Conservation (phyloP, 1,140 invertebrate species). For the Oedothorax gibbosus region DNA sequence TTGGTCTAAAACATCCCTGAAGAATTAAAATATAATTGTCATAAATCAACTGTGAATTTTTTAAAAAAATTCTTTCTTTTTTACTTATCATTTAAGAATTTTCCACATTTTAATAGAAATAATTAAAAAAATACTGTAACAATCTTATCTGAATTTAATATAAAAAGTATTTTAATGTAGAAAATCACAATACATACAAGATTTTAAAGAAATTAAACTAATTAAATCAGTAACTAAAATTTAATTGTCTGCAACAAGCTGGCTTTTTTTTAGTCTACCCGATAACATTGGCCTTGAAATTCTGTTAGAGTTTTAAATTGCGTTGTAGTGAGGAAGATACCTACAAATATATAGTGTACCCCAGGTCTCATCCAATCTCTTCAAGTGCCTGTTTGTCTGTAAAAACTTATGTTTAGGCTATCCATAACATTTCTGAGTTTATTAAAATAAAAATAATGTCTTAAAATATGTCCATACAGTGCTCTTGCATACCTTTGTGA, state of each 20-base stretch:
- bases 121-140: neutral
- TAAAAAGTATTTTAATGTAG: neutral
- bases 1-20: slow-evolving; percentile 9
- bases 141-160: neutral
- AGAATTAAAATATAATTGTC: neutral
- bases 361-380: too few species aligned
- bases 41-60: too few species aligned
- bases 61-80: neutral
- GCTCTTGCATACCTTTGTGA: neutral
- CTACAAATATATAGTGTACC: too few species aligned
- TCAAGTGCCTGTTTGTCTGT: neutral
- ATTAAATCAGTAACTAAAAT: too few species aligned
- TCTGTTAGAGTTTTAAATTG: too few species aligned
- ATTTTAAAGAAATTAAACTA: too few species aligned
- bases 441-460: neutral
- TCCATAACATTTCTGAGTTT: neutral
- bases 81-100: neutral
- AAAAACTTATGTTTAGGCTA: neutral
- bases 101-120: neutral
- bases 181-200: neutral
- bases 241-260: too few species aligned
- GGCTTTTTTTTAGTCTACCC: too few species aligned
- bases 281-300: too few species aligned
- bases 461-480: neutral
- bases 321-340: too few species aligned